A percentile compares a stretch with the other conserved stretches of the same genome.
Conservation (phyloP, 2,113 vertebrate genomes). For the Platycercus adscitus region DNA sequence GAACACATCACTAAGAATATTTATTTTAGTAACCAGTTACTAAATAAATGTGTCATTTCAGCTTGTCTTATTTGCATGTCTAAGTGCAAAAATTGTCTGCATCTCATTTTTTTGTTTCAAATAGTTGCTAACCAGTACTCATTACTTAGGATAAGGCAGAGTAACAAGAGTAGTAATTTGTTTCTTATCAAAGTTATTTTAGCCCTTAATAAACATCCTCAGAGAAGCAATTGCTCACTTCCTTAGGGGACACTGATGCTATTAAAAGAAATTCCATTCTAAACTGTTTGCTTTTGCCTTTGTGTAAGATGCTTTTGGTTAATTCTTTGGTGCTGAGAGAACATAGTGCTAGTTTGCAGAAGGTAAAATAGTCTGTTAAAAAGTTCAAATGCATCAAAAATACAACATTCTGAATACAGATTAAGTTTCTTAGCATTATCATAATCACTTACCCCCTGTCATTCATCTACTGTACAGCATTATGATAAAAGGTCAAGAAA, state of each 20-base stretch:
- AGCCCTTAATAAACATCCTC: background rate
- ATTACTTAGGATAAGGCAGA: background rate
- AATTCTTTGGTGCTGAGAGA: no score
- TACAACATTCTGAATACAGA: no score
- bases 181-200: background rate
- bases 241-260: background rate
- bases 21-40: background rate
- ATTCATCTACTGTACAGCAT: no score
- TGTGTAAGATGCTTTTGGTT: background rate
- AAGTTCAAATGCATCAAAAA: no score
- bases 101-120: background rate
- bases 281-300: constrained; percentile 3
- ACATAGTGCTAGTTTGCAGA: no score
- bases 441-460: no score
- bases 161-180: background rate
- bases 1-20: background rate
- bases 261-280: background rate
- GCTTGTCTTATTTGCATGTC: background rate
- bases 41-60: background rate
- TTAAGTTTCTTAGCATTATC: no score
- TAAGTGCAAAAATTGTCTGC: background rate
- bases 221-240: background rate
- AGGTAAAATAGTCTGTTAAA: no score
- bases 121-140: background rate
- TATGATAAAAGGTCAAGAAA: no score